Evolutionary conservation across 2,113 vertebrate genomes (phyloP), one percentile per base, ranked within the genome.

Genomic region (Dryoscopus gambensis): DNA sequence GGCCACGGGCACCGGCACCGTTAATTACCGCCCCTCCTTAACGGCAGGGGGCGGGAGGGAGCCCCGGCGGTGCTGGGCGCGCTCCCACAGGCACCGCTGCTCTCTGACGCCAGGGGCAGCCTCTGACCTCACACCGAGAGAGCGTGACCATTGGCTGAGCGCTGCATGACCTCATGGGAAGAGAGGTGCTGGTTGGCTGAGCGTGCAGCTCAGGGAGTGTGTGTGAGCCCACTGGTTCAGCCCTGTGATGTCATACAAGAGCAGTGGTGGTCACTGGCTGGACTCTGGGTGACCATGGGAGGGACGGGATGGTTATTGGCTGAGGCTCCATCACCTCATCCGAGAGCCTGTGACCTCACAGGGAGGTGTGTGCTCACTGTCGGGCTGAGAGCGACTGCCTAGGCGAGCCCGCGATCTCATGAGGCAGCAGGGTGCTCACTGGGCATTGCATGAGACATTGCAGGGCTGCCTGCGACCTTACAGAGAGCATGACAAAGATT

Each of bases 201-300:
- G 47, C 6, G 6, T 1, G 3, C 33, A 1, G 1, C 7, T 5
- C 1, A 1, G 52, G 42, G 52, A 25, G 27, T 35, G 39, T 1
- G 1, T 2, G 24, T 2, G 39, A 28, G 25, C 39, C 15, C 27
- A 1, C 11, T 2, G 46, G 15, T 7, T n/a, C 5, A 7, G 7
- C 17, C 5, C 33, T 8, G 46, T 42, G 65, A 8, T 5, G 5
- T 9, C 42, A 24, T 0, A 2, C 56, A 6, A 24, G 14, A 11
- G 39, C n/a, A 12, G 0, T 0, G 1, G 4, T 1, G 33, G 13
- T 2, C 9, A 1, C 2, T 5, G 69, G 31, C 14, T 16, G 40
- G 37, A 37, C 3, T 1, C 28, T 2, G 21, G 2, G 55, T n/a
- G 46, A 7, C 15, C 19, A 1, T 1, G 31, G 11, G 10, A 50